Evolutionary conservation across 2,113 vertebrate genomes (phyloP), one percentile per base, ranked within the genome.

Genomic region (Cyanistes caeruleus): DNA sequence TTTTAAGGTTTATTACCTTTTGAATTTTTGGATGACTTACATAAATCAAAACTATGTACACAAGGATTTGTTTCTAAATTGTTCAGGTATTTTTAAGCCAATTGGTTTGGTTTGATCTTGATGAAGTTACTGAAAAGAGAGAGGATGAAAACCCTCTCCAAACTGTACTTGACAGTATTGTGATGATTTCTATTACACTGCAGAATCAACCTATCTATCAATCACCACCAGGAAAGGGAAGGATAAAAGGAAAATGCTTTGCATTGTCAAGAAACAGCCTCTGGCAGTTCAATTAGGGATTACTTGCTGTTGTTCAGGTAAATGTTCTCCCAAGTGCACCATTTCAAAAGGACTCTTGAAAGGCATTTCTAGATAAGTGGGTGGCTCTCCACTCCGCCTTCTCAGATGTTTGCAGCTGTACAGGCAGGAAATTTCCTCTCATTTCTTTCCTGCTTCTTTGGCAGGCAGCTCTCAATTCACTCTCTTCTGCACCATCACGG

Each of bases 261-360:
- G 90, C 82, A 85, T 93, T 89, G 49, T 93, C 92, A 93, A 96
- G 97, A 89, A 96, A 60, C 80, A 93, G 97, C 30, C 15, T 97
- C 95, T 95, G 95, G 92, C 96, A 87, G 81, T 93, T 97, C 88
- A 90, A 60, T 91, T 97, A 97, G 93, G 94, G 91, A 97, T 95
- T 97, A 72, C 63, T 94, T 93, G 46, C 41, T 78, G 55, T 44
- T 97, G 84, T 91, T 97, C 64, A 96, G 93, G 86, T 97, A 92
- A 96, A 96, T 63, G 74, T 87, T 89, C 93, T 95, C 91, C 94
- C 91, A 95, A 93, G 93, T 59, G 63, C 85, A 95, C 70, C 77
- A 59, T 97, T 91, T 87, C 62, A 90, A 85, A 88, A 92, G 97
- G 89, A 72, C 86, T 53, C 84, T 67, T 44, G 82, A 74, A 74